Evolutionary conservation across 2,113 vertebrate genomes (phyloP), one percentile per base, ranked within the genome.

Genomic region (Anolis carolinensis): DNA sequence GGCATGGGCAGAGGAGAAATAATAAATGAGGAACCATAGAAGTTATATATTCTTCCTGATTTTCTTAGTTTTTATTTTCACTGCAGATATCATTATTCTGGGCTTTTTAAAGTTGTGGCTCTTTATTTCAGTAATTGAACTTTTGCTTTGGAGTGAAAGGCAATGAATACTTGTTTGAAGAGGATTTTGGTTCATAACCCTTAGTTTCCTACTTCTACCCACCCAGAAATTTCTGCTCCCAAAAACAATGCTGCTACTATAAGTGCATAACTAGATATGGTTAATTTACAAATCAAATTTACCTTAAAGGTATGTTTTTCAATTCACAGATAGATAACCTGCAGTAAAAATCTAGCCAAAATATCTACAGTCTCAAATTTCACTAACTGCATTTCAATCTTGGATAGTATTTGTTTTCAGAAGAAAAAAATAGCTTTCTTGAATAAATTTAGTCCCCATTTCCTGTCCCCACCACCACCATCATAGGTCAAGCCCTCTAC

Each of bases 131-230:
- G 84, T 91, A 77, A 89, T 78, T 87, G 90, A 79, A 81, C 34
- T 52, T 93, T 92, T 93, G 82, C 90, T 95, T 91, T 93, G 70
- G 93, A 95, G 93, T 48, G n/a, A 90, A 86, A 65, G 48, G 90
- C 82, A 93, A 93, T 93, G 55, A 50, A n/a, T 89, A 73, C 70
- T 79, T 50, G 81, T 79, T 80, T 94, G 32, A 7, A 63, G 30
- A 91, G 34, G 52, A 8, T 52, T 80, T 27, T 79, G 14, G 52
- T 94, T 92, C 70, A 87, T 92, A 77, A 25, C n/a, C 67, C 27
- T 89, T 74, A 87, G 34, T 52, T 39, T 87, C 81, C 27, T 30
- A 32, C 48, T n/a, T 48, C 20, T 5, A 18, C 7, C 16, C 13
- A 13, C 74, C 87, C 30, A 89, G 79, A 50, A 86, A 39, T 86